Conservation (phyloP, 2,797 vertebrate genomes). For the Pempheris klunzingeri region DNA sequence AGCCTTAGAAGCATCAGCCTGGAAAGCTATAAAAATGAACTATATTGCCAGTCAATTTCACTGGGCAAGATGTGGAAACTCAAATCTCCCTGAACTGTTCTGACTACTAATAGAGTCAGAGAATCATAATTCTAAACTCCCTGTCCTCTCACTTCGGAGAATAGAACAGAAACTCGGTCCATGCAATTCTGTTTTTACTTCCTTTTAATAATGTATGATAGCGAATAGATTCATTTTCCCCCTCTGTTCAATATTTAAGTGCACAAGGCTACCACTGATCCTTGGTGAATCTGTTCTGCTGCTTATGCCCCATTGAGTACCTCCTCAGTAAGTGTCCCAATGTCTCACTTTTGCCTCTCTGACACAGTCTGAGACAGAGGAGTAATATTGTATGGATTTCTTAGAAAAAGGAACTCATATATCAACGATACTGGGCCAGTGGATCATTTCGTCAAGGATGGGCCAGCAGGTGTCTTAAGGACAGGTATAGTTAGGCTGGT, state of each 20-base stretch:
- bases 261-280: constrained; percentile 54
- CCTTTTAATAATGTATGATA: constrained; percentile 74
- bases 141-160: constrained; percentile 56
- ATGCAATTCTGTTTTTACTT: constrained; percentile 69
- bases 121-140: constrained; percentile 56
- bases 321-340: constrained; percentile 49
- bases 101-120: constrained; percentile 50
- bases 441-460: constrained; percentile 63
- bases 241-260: constrained; percentile 67
- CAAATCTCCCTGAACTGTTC: constrained; percentile 30
- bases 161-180: constrained; percentile 50
- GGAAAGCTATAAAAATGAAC: constrained; percentile 40
- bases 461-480: constrained; percentile 45
- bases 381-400: constrained; percentile 58
- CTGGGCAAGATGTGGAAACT: constrained; percentile 45
- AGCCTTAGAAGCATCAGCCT: constrained; percentile 32
- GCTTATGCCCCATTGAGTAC: constrained; percentile 38
- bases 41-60: constrained; percentile 36
- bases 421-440: constrained; percentile 47
- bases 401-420: constrained; percentile 50
- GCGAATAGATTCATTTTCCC: constrained; percentile 63
- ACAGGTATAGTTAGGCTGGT: constrained; percentile 38
- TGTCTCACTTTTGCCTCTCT: constrained; percentile 47
- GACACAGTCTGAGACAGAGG: constrained; percentile 37
- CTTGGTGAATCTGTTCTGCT: constrained; percentile 44